These are phyloP conservation scores for Pitangus sulphuratus DNA, from an alignment of 2,797 vertebrate genomes.

Conservation along the genomic window DNA sequence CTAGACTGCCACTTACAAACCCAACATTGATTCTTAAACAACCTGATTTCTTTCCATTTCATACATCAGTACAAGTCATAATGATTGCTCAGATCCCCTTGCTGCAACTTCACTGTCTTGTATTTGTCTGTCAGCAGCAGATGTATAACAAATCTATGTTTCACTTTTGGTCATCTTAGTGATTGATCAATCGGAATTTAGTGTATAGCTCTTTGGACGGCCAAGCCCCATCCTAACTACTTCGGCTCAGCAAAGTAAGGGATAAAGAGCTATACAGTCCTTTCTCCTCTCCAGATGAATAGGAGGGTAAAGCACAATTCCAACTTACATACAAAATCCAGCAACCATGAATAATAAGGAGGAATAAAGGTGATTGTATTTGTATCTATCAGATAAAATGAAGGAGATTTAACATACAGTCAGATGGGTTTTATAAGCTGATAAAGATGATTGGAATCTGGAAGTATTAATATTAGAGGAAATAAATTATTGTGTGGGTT, in stretches of 20 bases:
- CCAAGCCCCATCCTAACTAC: neutral
- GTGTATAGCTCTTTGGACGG: neutral
- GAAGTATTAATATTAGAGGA: neutral
- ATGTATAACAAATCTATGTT: neutral
- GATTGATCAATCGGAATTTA: fast-evolving
- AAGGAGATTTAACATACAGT: neutral
- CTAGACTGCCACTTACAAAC: neutral
- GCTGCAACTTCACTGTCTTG: neutral
- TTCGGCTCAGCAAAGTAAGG: neutral
- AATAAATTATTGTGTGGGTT: neutral
- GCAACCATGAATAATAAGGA: neutral
- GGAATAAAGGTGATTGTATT: neutral
- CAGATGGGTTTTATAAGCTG: neutral
- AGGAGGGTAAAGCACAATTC: neutral
- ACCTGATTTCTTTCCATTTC: neutral
- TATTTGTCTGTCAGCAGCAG: slow-evolving; percentile 6
- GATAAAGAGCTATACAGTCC: neutral
- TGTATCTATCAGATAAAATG: neutral
- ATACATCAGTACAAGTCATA: neutral
- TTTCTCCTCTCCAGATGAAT: neutral
- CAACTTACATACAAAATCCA: neutral
- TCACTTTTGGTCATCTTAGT: neutral
- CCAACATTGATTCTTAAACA: neutral
- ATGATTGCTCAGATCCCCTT: neutral
- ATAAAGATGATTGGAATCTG: neutral